These are phyloP conservation scores for Microcaecilia unicolor DNA, from an alignment of 2,797 vertebrate species.

Conservation along the genomic window DNA sequence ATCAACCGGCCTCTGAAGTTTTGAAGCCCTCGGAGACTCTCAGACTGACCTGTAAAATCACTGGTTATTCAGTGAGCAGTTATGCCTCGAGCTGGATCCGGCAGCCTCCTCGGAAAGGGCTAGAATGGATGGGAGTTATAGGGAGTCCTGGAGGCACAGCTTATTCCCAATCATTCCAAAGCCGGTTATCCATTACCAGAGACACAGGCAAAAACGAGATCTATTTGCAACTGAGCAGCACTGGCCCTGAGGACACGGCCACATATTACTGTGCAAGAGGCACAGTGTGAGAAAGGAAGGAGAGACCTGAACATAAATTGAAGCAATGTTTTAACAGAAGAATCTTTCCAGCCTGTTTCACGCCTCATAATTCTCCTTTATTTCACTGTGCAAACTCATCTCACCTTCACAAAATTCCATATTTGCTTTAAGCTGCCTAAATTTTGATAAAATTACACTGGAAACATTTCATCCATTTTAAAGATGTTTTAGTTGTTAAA, in stretches of 20 bases:
- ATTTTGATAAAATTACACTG: too few relatives aligned
- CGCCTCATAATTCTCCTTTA: too few relatives aligned
- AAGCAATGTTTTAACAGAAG: too few relatives aligned
- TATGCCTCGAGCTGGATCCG: background rate
- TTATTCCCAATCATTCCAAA: background rate
- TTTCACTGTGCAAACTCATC: too few relatives aligned
- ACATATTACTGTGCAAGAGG: background rate
- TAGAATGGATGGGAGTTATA: background rate
- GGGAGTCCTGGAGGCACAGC: background rate
- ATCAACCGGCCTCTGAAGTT: background rate
- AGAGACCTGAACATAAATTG: background rate
- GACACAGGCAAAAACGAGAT: background rate
- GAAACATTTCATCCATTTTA: too few relatives aligned
- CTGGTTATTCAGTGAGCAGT: background rate
- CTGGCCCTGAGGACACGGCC: background rate
- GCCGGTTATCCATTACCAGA: background rate
- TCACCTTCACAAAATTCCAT: too few relatives aligned
- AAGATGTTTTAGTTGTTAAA: too few relatives aligned
- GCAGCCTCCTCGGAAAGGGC: background rate
- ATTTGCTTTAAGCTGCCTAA: too few relatives aligned
- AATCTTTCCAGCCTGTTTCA: too few relatives aligned
- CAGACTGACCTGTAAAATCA: background rate
- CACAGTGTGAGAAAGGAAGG: background rate
- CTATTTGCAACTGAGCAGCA: background rate
- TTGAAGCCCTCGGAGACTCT: slow-evolving; percentile 1